Evolutionary conservation across 2,888 invertebrate species (phyloP), one percentile per base, ranked within the genome.

Genomic region (Criorhina ranunculi): DNA sequence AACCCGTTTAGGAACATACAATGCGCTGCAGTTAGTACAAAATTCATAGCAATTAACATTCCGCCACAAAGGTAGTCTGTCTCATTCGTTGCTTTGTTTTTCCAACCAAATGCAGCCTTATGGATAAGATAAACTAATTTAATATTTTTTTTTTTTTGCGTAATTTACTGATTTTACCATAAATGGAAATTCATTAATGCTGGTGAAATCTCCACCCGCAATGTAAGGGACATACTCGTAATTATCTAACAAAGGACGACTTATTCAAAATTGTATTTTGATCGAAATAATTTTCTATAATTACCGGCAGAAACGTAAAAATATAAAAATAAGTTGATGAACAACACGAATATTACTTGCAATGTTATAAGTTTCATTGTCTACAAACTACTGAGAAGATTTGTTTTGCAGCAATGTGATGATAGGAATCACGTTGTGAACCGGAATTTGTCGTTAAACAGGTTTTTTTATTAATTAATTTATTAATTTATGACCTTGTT

Each of bases 71-170:
- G 37, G 35, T 46, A 76, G 8, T 76, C 66, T n/a, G 17, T 40
- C 8, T n/a, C 0, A 15, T 12, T 19, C 0, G 66, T 66, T 7
- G 1, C 66, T 1, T 46, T 46, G 15, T 59, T 57, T 5, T 12
- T 33, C 66, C 66, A 76, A n/a, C 76, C 76, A n/a, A 76, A 66
- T n/a, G 76, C 76, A 3, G 59, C 66, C 76, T 76, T 9, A 8
- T 17, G 24, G 2, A 40, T 0, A 40, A 3, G 9, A 42, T 2
- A 19, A 0, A 12, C 4, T 35, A 12, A 6, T n/a, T 11, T 33
- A 15, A 9, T 29, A 5, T 24, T 9, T 15, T 31, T 0, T 0
- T 33, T 29, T 11, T 19, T 17, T 4, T 12, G n/a, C 2, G 9
- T n/a, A 15, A 1, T 0, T 0, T 8, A 19, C 15, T 35, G 17